Percentiles rank a stretch among this genome's conserved stretches.
These are phyloP conservation scores for Panzeria rudis DNA, from an alignment of 2,888 invertebrate genomes.

Conservation along the genomic window DNA sequence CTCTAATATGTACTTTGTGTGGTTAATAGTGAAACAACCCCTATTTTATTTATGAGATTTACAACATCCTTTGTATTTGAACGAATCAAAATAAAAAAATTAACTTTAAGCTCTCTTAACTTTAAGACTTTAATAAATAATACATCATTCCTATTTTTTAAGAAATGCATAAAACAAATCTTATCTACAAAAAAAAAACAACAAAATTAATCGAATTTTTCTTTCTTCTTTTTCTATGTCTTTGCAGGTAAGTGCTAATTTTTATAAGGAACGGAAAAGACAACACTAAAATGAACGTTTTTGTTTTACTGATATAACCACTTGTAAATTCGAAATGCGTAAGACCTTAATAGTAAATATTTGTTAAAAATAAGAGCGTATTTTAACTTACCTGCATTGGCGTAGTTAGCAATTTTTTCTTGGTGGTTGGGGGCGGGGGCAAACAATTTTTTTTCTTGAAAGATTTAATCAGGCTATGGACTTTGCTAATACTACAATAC, in stretches of 20 bases:
- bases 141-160: background rate
- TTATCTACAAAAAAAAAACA: conserved; percentile 5
- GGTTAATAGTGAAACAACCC: conserved; percentile 41
- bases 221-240: conserved; percentile 24
- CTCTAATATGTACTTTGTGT: background rate
- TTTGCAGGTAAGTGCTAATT: conserved; percentile 55
- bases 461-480: no score
- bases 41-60: conserved; percentile 5
- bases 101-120: conserved; percentile 54
- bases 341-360: conserved; percentile 29
- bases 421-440: no score
- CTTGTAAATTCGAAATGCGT: conserved; percentile 51
- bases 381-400: no score
- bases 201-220: conserved; percentile 44
- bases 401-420: no score
- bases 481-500: no score
- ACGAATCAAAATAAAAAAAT: background rate
- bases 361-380: conserved; percentile 45
- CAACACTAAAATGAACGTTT: no score
- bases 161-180: conserved; percentile 1
- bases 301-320: background rate
- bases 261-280: conserved; percentile 21
- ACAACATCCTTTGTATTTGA: conserved; percentile 2
- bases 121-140: conserved; percentile 24
- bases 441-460: no score